Percentiles rank a stretch among this genome's conserved stretches.
Evolutionary conservation across 2,113 vertebrate genomes (phyloP).

Genomic region (Macquaria australasica): DNA sequence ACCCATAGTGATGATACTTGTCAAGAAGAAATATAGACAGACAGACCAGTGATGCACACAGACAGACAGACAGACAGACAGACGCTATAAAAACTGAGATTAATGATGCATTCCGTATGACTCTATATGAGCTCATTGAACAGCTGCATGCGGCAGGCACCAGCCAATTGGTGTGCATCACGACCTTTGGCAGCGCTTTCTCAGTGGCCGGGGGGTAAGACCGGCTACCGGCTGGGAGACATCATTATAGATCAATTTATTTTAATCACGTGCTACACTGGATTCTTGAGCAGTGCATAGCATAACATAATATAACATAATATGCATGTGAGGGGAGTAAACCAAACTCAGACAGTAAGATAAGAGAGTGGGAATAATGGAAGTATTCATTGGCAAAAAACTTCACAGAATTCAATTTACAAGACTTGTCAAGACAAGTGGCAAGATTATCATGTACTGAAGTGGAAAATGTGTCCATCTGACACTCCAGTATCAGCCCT

Average conservation of each 20-base stretch:
- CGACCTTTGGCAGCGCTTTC: slow-evolving; percentile 21
- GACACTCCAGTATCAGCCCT: background rate
- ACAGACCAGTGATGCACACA: background rate
- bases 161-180: slow-evolving; percentile 25
- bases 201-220: background rate
- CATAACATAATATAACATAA: background rate
- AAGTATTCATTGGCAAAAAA: background rate
- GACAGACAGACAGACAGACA: slow-evolving; percentile 26
- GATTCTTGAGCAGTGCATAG: background rate
- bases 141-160: slow-evolving; percentile 52
- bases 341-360: background rate
- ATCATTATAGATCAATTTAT: background rate
- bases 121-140: slow-evolving; percentile 56
- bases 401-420: background rate
- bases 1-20: background rate
- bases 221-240: background rate
- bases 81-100: background rate
- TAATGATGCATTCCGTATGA: slow-evolving; percentile 34
- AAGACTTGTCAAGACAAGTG: background rate
- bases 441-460: background rate
- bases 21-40: slow-evolving; percentile 1
- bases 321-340: slow-evolving; percentile 2
- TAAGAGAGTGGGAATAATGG: background rate
- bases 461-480: slow-evolving; percentile 6
- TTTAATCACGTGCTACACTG: background rate